phyloP scores from a whole-genome alignment of 2,888 invertebrate species.

The Tetanocera ferruginea region DNA sequence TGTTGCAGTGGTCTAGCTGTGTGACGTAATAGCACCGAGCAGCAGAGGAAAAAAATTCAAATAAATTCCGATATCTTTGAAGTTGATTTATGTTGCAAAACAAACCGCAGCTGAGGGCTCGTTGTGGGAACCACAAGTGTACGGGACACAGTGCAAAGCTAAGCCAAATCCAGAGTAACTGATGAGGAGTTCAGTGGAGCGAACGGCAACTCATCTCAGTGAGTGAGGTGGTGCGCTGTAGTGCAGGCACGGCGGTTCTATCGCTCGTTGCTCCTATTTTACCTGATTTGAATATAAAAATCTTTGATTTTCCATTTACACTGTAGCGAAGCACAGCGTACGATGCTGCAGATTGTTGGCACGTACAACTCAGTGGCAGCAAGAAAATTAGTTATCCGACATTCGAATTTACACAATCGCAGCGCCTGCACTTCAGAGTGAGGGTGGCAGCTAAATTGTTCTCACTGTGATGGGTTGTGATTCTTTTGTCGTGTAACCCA shows the following conservation, averaged over 20 bases:
- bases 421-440: conserved; percentile 13
- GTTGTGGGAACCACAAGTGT: conserved; percentile 17
- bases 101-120: conserved; percentile 34
- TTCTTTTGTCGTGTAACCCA: conserved; percentile 11
- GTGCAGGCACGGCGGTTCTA: neutral
- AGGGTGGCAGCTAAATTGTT: neutral
- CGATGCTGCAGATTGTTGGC: neutral
- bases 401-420: conserved; percentile 24
- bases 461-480: conserved; percentile 14
- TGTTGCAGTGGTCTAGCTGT: conserved; percentile 22
- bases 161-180: neutral
- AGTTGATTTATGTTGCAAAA: conserved; percentile 37
- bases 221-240: neutral
- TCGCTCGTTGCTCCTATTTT: conserved; percentile 14
- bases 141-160: neutral
- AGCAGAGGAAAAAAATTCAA: conserved; percentile 13
- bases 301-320: neutral
- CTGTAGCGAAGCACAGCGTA: neutral
- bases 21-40: conserved; percentile 1
- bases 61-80: conserved; percentile 38
- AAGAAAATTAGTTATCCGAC: conserved; percentile 31
- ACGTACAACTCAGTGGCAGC: conserved; percentile 16
- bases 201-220: neutral
- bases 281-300: conserved; percentile 31
- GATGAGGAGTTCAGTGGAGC: neutral